Percentiles rank a stretch among this genome's conserved stretches.
Evolutionary conservation across 2,888 invertebrate genomes (phyloP).

Genomic region (Dioctria rufipes): DNA sequence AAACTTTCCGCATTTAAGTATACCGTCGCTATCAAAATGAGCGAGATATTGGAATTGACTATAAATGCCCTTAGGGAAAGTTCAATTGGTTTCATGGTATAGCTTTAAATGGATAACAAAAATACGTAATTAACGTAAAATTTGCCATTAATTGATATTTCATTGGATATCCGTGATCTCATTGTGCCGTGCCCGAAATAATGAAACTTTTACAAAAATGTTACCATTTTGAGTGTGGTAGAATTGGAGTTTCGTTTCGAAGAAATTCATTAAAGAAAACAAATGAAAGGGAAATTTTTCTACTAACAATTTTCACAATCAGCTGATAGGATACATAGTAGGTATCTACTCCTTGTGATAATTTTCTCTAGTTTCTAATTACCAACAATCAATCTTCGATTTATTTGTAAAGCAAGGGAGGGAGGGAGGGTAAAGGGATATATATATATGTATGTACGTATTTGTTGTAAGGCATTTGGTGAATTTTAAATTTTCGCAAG

Average conservation of each 20-base stretch:
- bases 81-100: not conserved
- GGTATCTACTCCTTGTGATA: not conserved
- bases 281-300: not conserved
- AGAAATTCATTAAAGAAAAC: not conserved
- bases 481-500: no score
- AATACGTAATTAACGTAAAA: conserved; percentile 45
- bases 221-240: not conserved
- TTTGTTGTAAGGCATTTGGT: no score
- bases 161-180: conserved; percentile 23
- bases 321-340: not conserved
- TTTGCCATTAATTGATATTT: conserved; percentile 36
- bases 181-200: not conserved
- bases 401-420: not conserved
- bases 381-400: not conserved
- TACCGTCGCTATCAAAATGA: not conserved
- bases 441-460: no score
- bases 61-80: no score
- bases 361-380: not conserved
- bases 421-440: no score
- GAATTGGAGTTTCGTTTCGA: not conserved
- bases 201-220: not conserved
- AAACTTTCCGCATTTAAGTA: not conserved
- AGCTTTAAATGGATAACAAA: conserved; percentile 36
- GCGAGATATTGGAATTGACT: not conserved
- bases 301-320: not conserved